A percentile compares a stretch with the other conserved stretches of the same genome.
These are phyloP conservation scores for Eupristina koningsbergeri DNA, from an alignment of 1,140 invertebrate genomes.

Conservation along the genomic window DNA sequence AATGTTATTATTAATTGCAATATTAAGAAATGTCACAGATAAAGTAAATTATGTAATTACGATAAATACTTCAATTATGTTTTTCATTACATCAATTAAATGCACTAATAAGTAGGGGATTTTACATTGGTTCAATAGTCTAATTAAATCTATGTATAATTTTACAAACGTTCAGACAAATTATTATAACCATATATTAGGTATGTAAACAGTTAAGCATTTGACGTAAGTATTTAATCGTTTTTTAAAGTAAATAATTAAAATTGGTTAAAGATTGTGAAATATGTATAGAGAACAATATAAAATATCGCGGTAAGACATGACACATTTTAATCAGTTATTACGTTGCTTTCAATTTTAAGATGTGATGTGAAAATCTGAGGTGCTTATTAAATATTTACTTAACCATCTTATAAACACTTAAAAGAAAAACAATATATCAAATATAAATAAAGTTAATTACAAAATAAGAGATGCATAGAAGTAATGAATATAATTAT, in stretches of 20 bases:
- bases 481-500: neutral
- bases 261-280: neutral
- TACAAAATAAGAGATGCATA: neutral
- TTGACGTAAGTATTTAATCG: too few species aligned
- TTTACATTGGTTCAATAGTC: neutral
- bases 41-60: neutral
- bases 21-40: neutral
- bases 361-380: too few species aligned
- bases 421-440: too few species aligned
- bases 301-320: neutral
- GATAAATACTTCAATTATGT: neutral
- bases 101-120: neutral
- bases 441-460: neutral
- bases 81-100: neutral
- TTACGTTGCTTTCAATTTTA: too few species aligned
- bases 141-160: neutral
- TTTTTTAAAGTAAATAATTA: neutral
- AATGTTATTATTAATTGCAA: too few species aligned
- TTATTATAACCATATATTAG: neutral
- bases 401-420: too few species aligned
- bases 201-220: too few species aligned
- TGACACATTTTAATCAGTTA: neutral
- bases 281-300: neutral
- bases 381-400: too few species aligned
- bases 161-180: neutral